Evolutionary conservation across 2,888 invertebrate genomes (phyloP).

Genomic region (Drosophila ustulata): DNA sequence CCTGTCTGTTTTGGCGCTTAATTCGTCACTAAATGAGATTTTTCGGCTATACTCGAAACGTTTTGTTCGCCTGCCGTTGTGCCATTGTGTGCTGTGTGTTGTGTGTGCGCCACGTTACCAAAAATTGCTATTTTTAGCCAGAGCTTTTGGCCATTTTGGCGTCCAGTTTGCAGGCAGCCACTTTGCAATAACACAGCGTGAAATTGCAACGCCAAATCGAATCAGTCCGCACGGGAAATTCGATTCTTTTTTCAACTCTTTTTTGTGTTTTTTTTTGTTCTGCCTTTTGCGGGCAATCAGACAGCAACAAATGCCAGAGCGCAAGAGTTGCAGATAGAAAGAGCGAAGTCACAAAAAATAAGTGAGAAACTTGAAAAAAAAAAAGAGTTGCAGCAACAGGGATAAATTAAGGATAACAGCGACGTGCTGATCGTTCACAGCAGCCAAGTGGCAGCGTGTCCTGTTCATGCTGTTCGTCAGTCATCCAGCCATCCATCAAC

Average conservation of each 20-base stretch:
- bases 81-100: conserved; percentile 29
- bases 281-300: conserved; percentile 79
- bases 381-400: conserved; percentile 12
- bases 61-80: conserved; percentile 23
- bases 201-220: conserved; percentile 85
- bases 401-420: conserved; percentile 36
- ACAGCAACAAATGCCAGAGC: conserved; percentile 71
- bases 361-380: conserved; percentile 23
- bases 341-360: not conserved
- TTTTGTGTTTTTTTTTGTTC: conserved; percentile 18
- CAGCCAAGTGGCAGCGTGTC: conserved; percentile 46
- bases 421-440: conserved; percentile 17
- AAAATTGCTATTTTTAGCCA: conserved; percentile 57
- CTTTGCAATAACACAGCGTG: conserved; percentile 84
- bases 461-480: conserved; percentile 26
- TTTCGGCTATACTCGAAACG: conserved; percentile 43
- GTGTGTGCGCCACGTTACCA: conserved; percentile 5
- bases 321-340: conserved; percentile 5
- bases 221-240: conserved; percentile 84
- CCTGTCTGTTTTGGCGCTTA: conserved; percentile 82
- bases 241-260: conserved; percentile 75
- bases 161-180: conserved; percentile 66
- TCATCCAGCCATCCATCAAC: conserved; percentile 43
- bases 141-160: not conserved
- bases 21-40: conserved; percentile 84